Conservation (phyloP, 2,888 invertebrate species). For the Priocnemis perturbator region DNA sequence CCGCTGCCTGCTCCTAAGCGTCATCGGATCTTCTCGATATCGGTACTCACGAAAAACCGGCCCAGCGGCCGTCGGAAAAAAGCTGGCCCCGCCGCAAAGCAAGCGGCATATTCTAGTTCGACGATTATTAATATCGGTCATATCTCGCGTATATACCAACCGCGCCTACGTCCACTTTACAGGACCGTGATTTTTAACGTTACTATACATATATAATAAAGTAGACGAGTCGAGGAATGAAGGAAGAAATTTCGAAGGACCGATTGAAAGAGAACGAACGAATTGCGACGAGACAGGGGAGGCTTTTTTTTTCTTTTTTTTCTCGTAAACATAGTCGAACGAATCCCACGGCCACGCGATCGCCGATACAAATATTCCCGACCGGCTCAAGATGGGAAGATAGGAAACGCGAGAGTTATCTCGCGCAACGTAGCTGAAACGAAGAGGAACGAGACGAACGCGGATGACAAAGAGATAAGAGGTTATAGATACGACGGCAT, state of each 20-base stretch:
- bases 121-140: constrained; percentile 41
- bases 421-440: constrained; percentile 13
- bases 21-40: too few relatives aligned
- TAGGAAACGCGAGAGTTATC: constrained; percentile 12
- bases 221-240: constrained; percentile 21
- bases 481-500: constrained; percentile 39
- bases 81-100: not conserved
- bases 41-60: too few relatives aligned
- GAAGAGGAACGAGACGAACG: constrained; percentile 9
- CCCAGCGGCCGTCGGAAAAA: not conserved
- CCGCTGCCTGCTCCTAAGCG: too few relatives aligned
- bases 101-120: not conserved
- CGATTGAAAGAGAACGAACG: too few relatives aligned
- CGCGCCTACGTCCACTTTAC: constrained; percentile 54
- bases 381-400: constrained; percentile 21
- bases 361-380: constrained; percentile 26
- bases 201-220: constrained; percentile 41
- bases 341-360: constrained; percentile 2
- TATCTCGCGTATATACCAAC: constrained; percentile 52
- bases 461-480: constrained; percentile 9
- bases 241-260: constrained; percentile 3
- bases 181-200: constrained; percentile 53
- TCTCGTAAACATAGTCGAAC: constrained; percentile 5
- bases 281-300: too few relatives aligned
- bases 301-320: too few relatives aligned